These are phyloP conservation scores for Sebastes alutus DNA, from an alignment of 2,797 vertebrate genomes.

Conservation along the genomic window DNA sequence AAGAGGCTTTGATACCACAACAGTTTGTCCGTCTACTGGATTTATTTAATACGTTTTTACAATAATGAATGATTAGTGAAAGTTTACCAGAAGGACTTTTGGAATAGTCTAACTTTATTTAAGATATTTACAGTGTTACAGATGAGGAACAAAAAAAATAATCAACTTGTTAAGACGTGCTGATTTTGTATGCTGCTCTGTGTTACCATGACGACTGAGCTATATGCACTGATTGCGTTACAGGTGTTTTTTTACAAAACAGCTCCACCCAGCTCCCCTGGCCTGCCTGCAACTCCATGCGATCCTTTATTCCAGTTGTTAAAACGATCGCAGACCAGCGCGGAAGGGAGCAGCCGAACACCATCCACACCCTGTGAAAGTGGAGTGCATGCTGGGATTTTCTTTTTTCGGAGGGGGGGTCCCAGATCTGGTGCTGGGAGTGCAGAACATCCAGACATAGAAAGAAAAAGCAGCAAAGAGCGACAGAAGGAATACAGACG, in stretches of 20 bases:
- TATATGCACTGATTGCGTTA: constrained; percentile 18
- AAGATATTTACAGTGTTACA: constrained; percentile 77
- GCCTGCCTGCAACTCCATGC: background rate
- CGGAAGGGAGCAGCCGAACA: background rate
- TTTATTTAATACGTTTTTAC: constrained; percentile 56
- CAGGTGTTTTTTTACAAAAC: background rate
- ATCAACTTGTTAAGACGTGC: constrained; percentile 58
- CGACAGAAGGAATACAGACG: constrained; percentile 43
- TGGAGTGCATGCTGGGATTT: constrained; percentile 74
- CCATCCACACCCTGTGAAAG: background rate
- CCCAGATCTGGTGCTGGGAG: constrained; percentile 16
- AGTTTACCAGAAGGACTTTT: constrained; percentile 13
- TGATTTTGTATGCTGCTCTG: constrained; percentile 56
- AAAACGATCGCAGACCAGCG: background rate
- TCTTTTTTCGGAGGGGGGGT: background rate
- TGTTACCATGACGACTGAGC: constrained; percentile 38
- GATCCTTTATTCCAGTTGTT: constrained; percentile 8
- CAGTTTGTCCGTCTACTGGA: constrained; percentile 27
- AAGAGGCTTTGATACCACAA: constrained; percentile 80
- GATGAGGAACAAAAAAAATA: constrained; percentile 40
- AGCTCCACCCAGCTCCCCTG: background rate
- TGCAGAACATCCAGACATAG: constrained; percentile 29
- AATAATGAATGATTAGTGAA: constrained; percentile 48
- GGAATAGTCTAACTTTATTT: constrained; percentile 59
- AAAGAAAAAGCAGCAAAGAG: constrained; percentile 57